These are phyloP conservation scores for Acropternis orthonyx DNA, from an alignment of 2,797 vertebrate species.

Conservation along the genomic window DNA sequence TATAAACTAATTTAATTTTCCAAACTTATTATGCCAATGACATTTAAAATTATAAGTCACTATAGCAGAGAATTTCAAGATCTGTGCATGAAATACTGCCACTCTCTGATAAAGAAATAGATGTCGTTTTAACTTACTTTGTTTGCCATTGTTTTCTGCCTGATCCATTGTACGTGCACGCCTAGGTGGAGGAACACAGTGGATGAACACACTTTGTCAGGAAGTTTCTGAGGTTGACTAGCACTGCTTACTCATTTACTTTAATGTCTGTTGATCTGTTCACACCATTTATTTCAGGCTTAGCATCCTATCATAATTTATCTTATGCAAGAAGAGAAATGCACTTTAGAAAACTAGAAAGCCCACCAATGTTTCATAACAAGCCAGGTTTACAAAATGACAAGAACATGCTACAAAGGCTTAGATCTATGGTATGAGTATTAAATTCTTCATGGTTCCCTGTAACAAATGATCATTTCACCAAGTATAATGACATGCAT, in stretches of 20 bases:
- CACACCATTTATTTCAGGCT: not conserved
- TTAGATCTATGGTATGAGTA: not conserved
- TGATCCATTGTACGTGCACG: not conserved
- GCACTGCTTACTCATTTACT: not conserved
- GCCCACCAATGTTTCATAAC: not conserved
- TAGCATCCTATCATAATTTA: not conserved
- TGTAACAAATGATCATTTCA: not conserved
- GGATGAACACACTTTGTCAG: not conserved
- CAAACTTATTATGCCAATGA: not conserved
- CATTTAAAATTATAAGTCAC: not conserved
- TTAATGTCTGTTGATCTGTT: not conserved
- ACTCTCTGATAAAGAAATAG: not conserved
- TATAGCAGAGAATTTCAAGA: not conserved
- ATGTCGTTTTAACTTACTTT: not conserved
- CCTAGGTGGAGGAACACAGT: not conserved
- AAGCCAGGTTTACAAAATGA: not conserved
- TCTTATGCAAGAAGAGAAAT: not conserved
- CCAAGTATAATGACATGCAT: not conserved
- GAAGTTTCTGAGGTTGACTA: not conserved
- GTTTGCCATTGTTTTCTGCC: not conserved
- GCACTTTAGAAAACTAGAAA: not conserved
- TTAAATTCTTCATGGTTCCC: not conserved
- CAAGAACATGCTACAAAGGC: not conserved
- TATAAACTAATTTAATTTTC: not conserved
- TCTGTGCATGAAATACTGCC: not conserved